Percentiles rank a stretch among this genome's conserved stretches.
Evolutionary conservation across 2,113 vertebrate genomes (phyloP).

Genomic region (Colinus virginianus): DNA sequence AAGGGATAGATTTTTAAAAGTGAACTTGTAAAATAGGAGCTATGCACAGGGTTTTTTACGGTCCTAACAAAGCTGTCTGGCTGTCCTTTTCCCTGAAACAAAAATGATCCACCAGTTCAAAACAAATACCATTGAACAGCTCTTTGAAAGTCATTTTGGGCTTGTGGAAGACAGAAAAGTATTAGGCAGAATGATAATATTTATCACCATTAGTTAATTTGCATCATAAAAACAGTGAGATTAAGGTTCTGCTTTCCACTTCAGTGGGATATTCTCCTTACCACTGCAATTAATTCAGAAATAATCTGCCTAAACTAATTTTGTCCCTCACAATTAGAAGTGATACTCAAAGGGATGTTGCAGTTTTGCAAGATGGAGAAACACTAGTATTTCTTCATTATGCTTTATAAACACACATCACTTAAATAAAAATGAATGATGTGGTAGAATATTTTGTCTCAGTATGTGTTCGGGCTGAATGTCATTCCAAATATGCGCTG

Average conservation of each 20-base stretch:
- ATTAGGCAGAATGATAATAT: not conserved
- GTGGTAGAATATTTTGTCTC: not conserved
- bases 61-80: not conserved
- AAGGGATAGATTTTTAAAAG: not conserved
- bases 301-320: slow-evolving; percentile 11
- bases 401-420: not conserved
- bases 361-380: not conserved
- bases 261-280: not conserved
- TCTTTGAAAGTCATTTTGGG: not conserved
- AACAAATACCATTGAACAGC: not conserved
- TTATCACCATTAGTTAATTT: not conserved
- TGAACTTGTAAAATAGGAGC: not conserved
- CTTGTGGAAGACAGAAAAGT: not conserved
- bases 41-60: not conserved
- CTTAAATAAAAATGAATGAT: not conserved
- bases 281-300: not conserved
- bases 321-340: not conserved
- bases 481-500: not conserved
- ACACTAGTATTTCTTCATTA: not conserved
- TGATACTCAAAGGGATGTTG: not conserved
- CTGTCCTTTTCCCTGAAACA: not conserved
- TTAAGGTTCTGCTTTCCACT: not conserved
- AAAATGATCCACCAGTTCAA: not conserved
- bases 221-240: not conserved
- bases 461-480: not conserved